Evolutionary conservation across 2,888 invertebrate species (phyloP).

Genomic region (Meloe dianella): DNA sequence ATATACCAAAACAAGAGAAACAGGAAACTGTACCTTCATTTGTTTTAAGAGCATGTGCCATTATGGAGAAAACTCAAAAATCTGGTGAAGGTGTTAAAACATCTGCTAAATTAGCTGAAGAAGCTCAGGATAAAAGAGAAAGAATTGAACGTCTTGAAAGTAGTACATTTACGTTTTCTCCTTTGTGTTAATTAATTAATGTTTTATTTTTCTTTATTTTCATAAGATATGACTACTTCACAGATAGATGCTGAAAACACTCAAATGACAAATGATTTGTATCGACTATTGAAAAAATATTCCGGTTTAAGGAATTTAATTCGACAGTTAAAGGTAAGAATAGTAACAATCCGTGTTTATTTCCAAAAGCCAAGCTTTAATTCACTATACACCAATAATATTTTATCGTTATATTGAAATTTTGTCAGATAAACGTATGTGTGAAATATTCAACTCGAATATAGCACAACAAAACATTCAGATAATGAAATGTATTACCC

Average conservation of each 20-base stretch:
- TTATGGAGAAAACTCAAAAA: slow-evolving; percentile 91
- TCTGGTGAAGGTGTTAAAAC: slow-evolving; percentile 89
- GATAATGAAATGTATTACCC: slow-evolving; percentile 27
- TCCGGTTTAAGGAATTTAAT: slow-evolving; percentile 87
- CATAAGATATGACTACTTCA: slow-evolving; percentile 85
- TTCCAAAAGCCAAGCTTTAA: not conserved
- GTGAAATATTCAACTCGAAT: slow-evolving; percentile 17
- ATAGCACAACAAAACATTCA: slow-evolving; percentile 18
- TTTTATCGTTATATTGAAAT: too few species aligned
- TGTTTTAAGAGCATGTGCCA: slow-evolving; percentile 87
- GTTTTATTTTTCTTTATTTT: not conserved
- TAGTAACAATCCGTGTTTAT: not conserved
- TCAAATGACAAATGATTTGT: slow-evolving; percentile 91
- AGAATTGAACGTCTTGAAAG: slow-evolving; percentile 87
- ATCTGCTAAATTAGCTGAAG: slow-evolving; percentile 82
- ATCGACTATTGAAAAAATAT: slow-evolving; percentile 90
- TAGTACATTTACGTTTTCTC: slow-evolving; percentile 55
- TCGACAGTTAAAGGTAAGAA: slow-evolving; percentile 79
- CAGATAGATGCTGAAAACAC: slow-evolving; percentile 94
- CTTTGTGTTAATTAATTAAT: slow-evolving; percentile 6
- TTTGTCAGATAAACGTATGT: not conserved
- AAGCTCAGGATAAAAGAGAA: slow-evolving; percentile 83
- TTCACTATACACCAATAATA: too few species aligned
- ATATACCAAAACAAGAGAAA: slow-evolving; percentile 92
- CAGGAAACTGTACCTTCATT: slow-evolving; percentile 92